Evolutionary conservation across 2,797 vertebrate species (phyloP).

Genomic region (Artibeus lituratus): DNA sequence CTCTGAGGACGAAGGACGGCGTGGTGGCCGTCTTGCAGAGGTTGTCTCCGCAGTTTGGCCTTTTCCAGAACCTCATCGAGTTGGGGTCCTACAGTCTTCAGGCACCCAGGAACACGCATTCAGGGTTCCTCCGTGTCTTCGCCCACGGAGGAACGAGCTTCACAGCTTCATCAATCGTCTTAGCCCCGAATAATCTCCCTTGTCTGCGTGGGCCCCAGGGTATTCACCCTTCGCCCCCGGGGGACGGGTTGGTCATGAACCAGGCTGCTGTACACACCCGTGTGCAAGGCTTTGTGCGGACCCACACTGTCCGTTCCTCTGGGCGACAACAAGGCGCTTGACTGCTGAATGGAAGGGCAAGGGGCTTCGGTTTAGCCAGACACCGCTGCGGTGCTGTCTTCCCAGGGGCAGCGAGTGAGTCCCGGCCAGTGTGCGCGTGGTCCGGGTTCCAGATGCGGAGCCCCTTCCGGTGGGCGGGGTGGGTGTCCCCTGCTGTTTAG

Average conservation of each 20-base stretch:
- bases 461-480: rapidly evolving
- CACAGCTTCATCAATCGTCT: rapidly evolving
- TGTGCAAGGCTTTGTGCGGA: neutral
- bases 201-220: neutral
- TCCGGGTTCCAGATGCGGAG: neutral
- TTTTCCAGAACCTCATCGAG: rapidly evolving
- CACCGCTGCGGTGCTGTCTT: neutral
- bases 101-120: rapidly evolving
- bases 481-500: too few species aligned
- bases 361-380: neutral
- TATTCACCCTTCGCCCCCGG: neutral
- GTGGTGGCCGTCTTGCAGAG: rapidly evolving
- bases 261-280: neutral
- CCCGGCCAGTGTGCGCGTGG: too few species aligned
- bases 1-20: neutral
- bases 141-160: too few species aligned
- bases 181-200: rapidly evolving
- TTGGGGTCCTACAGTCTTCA: neutral
- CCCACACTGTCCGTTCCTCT: neutral
- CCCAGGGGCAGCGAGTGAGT: neutral
- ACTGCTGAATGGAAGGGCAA: rapidly evolving
- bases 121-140: neutral
- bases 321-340: neutral
- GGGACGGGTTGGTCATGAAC: neutral
- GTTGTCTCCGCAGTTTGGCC: rapidly evolving